Evolutionary conservation across 1,140 invertebrate species (phyloP), one percentile per base, ranked within the genome.

Genomic region (Melipona quadrifasciata): DNA sequence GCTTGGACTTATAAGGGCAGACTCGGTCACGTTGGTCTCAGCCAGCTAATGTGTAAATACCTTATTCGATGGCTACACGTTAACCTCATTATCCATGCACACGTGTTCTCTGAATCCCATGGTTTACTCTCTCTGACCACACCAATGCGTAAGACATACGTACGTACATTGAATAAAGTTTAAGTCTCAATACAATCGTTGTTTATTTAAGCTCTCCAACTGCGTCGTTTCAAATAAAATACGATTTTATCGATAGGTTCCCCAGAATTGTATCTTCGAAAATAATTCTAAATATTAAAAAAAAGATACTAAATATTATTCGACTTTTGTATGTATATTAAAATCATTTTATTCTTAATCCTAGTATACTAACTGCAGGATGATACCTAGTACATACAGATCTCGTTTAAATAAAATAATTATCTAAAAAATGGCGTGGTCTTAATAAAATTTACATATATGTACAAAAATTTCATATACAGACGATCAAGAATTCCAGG

Each of bases 21-120:
- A 17, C 51, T 76, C 5, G 61, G 11, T 27, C 10, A 12, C 21
- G 57, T 47, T 31, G 21, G 2, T 16, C 71, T 16, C 14, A n/a
- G 21, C n/a, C 53, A 10, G 21, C 34, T 61, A 27, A 24, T 57
- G 80, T 24, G 80, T 68, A 76, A 82, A 82, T 82, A 64, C 73
- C 80, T 82, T 68, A 55, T 61, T 27, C 79, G 79, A 61, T 80
- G 16, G 39, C n/a, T 76, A 31, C 24, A 55, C 31, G 72, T 24
- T 82, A 82, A 80, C 80, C 80, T 82, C 72, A 67, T 82, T 82
- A 76, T n/a, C 72, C 80, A 82, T 82, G 80, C 73, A 57, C 73
- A 67, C 61, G 73, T 57, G 27, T 31, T 76, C 21, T 51, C 24
- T 67, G 64, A 27, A 34, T 76, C 16, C 53, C 24, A 68, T 64